phyloP scores from a whole-genome alignment of 2,113 vertebrate species.

The Dipodomys ordii region DNA sequence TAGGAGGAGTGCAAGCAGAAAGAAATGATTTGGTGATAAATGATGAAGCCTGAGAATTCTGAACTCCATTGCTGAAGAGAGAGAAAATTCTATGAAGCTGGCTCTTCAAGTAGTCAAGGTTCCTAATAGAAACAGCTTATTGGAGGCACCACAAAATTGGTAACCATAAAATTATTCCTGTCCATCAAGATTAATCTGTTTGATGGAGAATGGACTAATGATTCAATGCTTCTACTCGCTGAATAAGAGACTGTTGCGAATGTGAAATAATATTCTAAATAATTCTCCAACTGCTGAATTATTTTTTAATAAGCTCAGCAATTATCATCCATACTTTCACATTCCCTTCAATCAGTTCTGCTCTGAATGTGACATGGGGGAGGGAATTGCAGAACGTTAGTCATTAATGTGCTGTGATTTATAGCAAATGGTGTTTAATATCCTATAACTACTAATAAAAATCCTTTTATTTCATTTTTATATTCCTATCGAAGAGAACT shows the following conservation, averaged over 20 bases:
- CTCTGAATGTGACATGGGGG: conserved; percentile 62
- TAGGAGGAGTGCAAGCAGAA: background rate
- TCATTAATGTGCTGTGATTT: conserved; percentile 68
- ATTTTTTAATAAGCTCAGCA: conserved; percentile 77
- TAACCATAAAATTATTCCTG: conserved; percentile 67
- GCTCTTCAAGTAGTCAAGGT: background rate
- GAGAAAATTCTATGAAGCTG: background rate
- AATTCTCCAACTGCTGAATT: conserved; percentile 65
- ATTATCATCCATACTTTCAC: conserved; percentile 70
- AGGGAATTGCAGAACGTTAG: conserved; percentile 58
- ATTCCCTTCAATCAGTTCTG: conserved; percentile 67
- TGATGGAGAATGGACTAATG: conserved; percentile 48
- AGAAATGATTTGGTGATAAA: conserved; percentile 2
- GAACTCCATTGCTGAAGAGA: background rate
- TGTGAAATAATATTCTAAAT: conserved; percentile 64
- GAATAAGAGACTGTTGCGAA: conserved; percentile 31
- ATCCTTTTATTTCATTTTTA: conserved; percentile 64
- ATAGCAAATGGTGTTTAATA: conserved; percentile 61
- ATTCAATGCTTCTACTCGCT: conserved; percentile 25
- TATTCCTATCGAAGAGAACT: conserved; percentile 26
- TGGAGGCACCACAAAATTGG: conserved; percentile 45
- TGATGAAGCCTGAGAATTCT: background rate
- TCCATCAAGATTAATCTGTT: conserved; percentile 67
- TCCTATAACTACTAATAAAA: conserved; percentile 65
- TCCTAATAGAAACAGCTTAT: conserved; percentile 61